Base-by-base conservation (phyloP, 1,140 invertebrate genomes). In the Drosophila kikkawai region DNA sequence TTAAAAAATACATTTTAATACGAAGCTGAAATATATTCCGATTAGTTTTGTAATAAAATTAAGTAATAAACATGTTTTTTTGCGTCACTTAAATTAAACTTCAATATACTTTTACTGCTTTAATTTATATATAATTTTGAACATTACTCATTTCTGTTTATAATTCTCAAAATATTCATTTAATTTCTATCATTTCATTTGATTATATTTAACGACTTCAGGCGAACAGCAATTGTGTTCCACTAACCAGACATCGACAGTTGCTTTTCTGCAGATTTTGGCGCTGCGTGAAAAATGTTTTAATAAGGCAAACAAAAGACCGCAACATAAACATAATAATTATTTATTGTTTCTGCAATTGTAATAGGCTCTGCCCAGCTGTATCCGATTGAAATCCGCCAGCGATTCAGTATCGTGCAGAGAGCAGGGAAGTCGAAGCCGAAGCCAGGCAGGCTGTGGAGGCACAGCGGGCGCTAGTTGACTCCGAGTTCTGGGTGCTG, bases 401-500 rank as follows among this genome's bases (percentile, higher is more conserved):
- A 65, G 63, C 37, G 66, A 67, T 69, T 50, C 63, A 70, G 74
- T 78, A 32, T 79, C 76, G 67, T 78, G 76, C 75, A 56, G 76
- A 32, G 76, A 32, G 76, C 75, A 44, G 64, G 34, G 26, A 50
- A 50, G 48, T n/a, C 45, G 36, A 65, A 7, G 37, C 7, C 37
- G 6, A 12, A 34, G 37, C 42, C 32, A 26, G 58, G 13, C 59
- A 13, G 32, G 44, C 36, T 58, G 26, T 39, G 63, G 50, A 55
- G 60, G 74, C 74, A 77, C 75, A 77, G 75, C 75, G 74, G 75
- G 75, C 71, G 73, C 71, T 76, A 75, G 71, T 65, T 67, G 39
- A 76, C 75, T 77, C 29, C 36, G 61, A 41, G 67, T 39, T 73
- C 45, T 65, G 39, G 17, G 4, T 19, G 7, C 6, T 48, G 58